Conservation (phyloP, 2,888 invertebrate genomes). For the Tetramorium bicarinatum region DNA sequence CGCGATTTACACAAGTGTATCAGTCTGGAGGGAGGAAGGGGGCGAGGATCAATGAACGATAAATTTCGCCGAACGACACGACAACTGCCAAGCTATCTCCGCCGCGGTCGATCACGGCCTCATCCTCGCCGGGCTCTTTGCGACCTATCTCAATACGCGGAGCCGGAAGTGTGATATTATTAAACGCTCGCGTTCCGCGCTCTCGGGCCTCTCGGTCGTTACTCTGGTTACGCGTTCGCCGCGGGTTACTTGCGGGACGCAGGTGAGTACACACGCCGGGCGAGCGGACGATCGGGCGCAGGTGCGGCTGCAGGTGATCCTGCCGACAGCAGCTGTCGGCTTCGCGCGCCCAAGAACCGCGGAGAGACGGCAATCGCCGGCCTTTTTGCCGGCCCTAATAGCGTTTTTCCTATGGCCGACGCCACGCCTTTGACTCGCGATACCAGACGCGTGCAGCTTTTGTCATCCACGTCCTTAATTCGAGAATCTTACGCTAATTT, state of each 20-base stretch:
- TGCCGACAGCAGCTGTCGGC: constrained; percentile 62
- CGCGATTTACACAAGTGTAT: constrained; percentile 32
- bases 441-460: constrained; percentile 2
- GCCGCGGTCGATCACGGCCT: neutral
- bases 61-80: constrained; percentile 26
- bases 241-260: constrained; percentile 52
- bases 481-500: neutral
- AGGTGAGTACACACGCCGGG: constrained; percentile 55
- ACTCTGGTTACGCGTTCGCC: constrained; percentile 53
- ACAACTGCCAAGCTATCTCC: neutral
- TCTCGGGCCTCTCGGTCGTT: constrained; percentile 42
- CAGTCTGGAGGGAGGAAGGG: neutral
- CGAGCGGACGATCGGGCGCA: constrained; percentile 41
- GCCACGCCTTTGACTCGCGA: neutral
- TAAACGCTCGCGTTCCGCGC: constrained; percentile 9
- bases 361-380: constrained; percentile 4
- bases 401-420: constrained; percentile 17
- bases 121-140: neutral
- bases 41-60: constrained; percentile 37
- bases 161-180: constrained; percentile 53
- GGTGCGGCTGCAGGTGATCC: constrained; percentile 67
- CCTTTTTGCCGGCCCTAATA: constrained; percentile 28
- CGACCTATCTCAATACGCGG: constrained; percentile 46
- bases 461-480: neutral
- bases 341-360: constrained; percentile 13